Conservation (phyloP, 1,140 invertebrate genomes). For the Bombyx mandarina region DNA sequence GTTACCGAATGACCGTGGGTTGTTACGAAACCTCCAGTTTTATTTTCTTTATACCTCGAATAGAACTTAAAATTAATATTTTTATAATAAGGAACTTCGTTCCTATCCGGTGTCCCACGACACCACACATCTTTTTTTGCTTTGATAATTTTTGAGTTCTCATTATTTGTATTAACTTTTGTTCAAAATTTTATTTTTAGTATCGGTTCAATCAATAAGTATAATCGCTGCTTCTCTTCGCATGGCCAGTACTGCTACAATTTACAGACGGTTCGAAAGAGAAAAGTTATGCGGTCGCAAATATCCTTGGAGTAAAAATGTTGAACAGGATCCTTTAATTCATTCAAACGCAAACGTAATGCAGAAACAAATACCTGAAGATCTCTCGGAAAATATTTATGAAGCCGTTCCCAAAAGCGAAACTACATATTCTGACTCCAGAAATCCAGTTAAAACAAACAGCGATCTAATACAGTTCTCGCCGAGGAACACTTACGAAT, state of each 20-base stretch:
- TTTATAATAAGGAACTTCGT: not conserved
- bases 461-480: conserved; percentile 61
- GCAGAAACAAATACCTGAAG: conserved; percentile 7
- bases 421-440: conserved; percentile 19
- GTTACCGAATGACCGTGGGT: no score
- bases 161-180: no score
- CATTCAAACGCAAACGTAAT: conserved; percentile 14
- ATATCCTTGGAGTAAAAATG: conserved; percentile 77
- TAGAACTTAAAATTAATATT: not conserved
- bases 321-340: conserved; percentile 4
- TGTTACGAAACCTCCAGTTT: no score
- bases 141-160: not conserved
- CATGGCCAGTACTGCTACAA: conserved; percentile 77
- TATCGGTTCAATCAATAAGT: conserved; percentile 75
- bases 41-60: no score
- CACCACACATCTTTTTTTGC: not conserved
- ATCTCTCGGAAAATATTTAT: conserved; percentile 36
- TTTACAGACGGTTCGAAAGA: conserved; percentile 82
- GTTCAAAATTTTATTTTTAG: conserved; percentile 43
- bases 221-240: conserved; percentile 76
- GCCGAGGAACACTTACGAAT: conserved; percentile 29
- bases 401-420: conserved; percentile 33
- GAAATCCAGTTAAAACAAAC: conserved; percentile 22
- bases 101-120: no score
- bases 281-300: conserved; percentile 79